A percentile compares a stretch with the other conserved stretches of the same genome.
phyloP scores from a whole-genome alignment of 2,797 vertebrate species.

The Bryconaethiops microstoma region DNA sequence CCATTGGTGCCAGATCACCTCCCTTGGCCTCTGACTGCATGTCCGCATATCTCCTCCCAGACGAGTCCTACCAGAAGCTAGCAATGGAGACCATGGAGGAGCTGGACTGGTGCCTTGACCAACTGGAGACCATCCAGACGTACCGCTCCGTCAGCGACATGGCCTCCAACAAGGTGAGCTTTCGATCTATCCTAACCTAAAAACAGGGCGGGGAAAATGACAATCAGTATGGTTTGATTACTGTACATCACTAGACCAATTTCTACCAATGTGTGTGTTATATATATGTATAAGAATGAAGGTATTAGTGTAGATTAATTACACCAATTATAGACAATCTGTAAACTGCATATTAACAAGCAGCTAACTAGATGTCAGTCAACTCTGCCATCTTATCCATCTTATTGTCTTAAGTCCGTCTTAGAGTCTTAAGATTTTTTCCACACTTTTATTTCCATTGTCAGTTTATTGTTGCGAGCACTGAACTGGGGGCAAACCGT shows the following conservation, averaged over 20 bases:
- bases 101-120: constrained; percentile 98
- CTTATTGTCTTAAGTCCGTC: no score
- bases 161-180: constrained; percentile 96
- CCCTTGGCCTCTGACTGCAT: constrained; percentile 78
- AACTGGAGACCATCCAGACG: constrained; percentile 97
- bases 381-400: background rate
- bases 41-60: constrained; percentile 93
- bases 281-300: no score
- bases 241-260: no score
- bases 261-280: no score
- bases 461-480: no score
- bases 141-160: constrained; percentile 98
- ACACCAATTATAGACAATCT: background rate
- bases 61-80: constrained; percentile 96
- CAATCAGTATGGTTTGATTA: background rate
- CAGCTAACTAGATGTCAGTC: background rate
- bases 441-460: no score
- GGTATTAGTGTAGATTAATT: no score
- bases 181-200: background rate
- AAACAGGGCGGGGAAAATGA: background rate
- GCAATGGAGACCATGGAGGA: constrained; percentile 97
- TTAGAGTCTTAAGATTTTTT: no score
- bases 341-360: no score
- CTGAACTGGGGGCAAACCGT: no score
- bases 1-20: constrained; percentile 20